phyloP scores from a whole-genome alignment of 2,113 vertebrate genomes.

The Gymnogyps californianus region DNA sequence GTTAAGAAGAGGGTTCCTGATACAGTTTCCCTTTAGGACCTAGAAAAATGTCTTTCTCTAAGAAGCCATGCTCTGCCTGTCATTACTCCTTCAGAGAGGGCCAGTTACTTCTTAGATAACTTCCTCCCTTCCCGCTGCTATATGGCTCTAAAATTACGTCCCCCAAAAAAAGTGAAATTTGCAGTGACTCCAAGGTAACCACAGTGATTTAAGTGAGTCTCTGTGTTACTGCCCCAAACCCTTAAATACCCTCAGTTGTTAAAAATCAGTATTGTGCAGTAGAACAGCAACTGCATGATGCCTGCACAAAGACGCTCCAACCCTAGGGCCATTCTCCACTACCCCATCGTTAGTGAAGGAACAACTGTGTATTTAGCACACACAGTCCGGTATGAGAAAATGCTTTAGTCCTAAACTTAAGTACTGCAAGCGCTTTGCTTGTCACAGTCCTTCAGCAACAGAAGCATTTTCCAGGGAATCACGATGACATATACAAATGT shows the following conservation, averaged over 20 bases:
- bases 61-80: not conserved
- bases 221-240: not conserved
- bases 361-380: not conserved
- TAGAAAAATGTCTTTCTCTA: not conserved
- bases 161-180: not conserved
- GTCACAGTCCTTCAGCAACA: not conserved
- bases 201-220: not conserved
- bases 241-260: accelerated
- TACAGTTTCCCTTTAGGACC: too few relatives aligned
- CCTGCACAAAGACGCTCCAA: not conserved
- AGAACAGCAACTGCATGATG: accelerated
- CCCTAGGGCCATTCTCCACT: accelerated
- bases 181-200: not conserved
- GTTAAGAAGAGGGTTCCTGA: not conserved
- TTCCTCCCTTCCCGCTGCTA: not conserved
- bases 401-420: not conserved
- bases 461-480: not conserved
- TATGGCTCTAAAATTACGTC: not conserved
- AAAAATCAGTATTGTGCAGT: not conserved
- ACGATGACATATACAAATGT: accelerated
- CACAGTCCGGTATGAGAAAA: accelerated
- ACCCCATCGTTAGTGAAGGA: accelerated
- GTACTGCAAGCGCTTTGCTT: accelerated
- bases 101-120: not conserved
- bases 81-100: not conserved